A percentile compares a stretch with the other conserved stretches of the same genome.
Evolutionary conservation across 2,888 invertebrate species (phyloP).

Genomic region (Coelinius sp.): DNA sequence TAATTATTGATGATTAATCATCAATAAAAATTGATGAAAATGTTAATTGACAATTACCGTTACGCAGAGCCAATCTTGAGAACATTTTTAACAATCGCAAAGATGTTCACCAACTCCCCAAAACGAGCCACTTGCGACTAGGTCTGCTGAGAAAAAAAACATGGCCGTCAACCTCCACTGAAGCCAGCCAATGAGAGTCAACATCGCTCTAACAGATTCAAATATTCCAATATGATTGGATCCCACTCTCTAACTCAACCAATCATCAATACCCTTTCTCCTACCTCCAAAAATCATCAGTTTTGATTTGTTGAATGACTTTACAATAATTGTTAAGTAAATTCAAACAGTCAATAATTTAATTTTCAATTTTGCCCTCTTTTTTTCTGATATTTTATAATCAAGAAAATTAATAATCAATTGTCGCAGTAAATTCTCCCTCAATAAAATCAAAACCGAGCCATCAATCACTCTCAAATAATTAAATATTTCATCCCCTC

Average conservation of each 20-base stretch:
- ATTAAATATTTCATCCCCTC: not conserved
- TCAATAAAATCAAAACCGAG: not conserved
- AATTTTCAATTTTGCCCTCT: not conserved
- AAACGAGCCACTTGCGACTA: conserved; percentile 11
- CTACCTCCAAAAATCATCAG: not conserved
- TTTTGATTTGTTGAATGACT: not conserved
- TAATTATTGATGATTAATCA: conserved; percentile 2
- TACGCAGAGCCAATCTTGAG: conserved; percentile 61
- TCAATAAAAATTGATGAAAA: not conserved
- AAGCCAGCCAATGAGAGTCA: not conserved
- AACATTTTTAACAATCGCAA: conserved; percentile 56
- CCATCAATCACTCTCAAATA: not conserved
- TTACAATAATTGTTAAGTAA: not conserved
- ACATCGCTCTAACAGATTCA: not conserved
- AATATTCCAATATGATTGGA: not conserved
- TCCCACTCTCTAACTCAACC: not conserved
- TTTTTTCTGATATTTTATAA: not conserved
- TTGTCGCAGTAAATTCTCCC: not conserved
- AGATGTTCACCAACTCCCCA: conserved; percentile 9
- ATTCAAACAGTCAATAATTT: not conserved
- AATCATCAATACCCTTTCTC: not conserved
- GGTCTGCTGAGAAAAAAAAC: not conserved
- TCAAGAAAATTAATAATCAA: not conserved
- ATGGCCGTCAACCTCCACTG: not conserved
- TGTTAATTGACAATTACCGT: conserved; percentile 55